These are phyloP conservation scores for Microtus ochrogaster DNA, from an alignment of 2,113 vertebrate genomes.

Conservation along the genomic window DNA sequence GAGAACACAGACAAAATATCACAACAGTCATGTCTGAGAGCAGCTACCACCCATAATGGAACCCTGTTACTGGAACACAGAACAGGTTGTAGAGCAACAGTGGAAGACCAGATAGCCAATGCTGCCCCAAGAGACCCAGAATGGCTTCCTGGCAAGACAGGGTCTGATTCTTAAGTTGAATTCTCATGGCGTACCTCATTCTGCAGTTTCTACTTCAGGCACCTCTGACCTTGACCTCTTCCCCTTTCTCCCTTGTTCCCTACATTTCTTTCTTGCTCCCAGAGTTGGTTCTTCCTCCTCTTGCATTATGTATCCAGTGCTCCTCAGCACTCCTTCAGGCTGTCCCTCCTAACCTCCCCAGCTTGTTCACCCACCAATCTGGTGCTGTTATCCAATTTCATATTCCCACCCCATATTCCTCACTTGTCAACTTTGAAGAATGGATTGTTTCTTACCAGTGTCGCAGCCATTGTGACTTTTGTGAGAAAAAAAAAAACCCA, in stretches of 20 bases:
- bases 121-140: neutral
- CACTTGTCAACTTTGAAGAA: neutral
- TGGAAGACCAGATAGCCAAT: accelerated
- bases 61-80: neutral
- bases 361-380: too few species aligned
- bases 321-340: neutral
- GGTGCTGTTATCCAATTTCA: too few species aligned
- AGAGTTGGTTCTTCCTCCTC: neutral
- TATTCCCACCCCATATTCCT: neutral
- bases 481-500: conserved; percentile 4
- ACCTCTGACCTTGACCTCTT: neutral
- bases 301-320: neutral
- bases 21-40: neutral
- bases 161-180: neutral
- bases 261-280: neutral
- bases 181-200: neutral
- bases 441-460: neutral
- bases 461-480: neutral
- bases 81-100: neutral
- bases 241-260: neutral
- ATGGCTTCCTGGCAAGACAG: neutral
- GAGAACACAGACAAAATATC: too few species aligned
- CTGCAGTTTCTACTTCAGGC: neutral
- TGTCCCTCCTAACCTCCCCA: neutral
- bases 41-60: neutral